Evolutionary conservation across 1,140 invertebrate genomes (phyloP).

Genomic region (Aphis craccivora): DNA sequence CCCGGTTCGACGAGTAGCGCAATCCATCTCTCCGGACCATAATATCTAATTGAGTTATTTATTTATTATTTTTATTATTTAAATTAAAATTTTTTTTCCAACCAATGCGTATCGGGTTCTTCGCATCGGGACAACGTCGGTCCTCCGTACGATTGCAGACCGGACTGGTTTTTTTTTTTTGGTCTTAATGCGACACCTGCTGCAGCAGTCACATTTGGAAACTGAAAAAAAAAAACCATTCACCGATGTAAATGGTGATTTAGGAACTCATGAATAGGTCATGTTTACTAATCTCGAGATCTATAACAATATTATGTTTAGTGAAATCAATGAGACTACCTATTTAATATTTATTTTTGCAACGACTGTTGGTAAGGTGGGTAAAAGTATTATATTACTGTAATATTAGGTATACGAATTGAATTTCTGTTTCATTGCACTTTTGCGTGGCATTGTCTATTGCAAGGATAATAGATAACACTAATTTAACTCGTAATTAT

Average conservation of each 20-base stretch:
- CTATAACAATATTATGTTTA: no score
- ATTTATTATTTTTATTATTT: neutral
- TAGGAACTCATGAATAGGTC: no score
- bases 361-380: no score
- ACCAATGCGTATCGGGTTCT: neutral
- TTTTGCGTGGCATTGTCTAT: no score
- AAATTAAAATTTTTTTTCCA: neutral
- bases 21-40: neutral
- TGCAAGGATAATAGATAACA: no score
- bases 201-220: neutral
- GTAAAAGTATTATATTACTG: no score
- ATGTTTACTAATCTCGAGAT: no score
- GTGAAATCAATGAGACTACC: no score
- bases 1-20: neutral
- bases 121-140: neutral
- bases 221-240: neutral
- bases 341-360: no score
- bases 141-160: neutral
- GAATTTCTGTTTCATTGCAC: no score
- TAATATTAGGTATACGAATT: no score
- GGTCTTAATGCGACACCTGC: conserved; percentile 23
- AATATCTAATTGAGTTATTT: conserved; percentile 20
- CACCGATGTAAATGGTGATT: neutral
- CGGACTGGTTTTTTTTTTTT: conserved; percentile 11
- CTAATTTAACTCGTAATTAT: no score